A percentile compares a stretch with the other conserved stretches of the same genome.
phyloP scores from a whole-genome alignment of 2,888 invertebrate genomes.

The Leucophenga maculata region DNA sequence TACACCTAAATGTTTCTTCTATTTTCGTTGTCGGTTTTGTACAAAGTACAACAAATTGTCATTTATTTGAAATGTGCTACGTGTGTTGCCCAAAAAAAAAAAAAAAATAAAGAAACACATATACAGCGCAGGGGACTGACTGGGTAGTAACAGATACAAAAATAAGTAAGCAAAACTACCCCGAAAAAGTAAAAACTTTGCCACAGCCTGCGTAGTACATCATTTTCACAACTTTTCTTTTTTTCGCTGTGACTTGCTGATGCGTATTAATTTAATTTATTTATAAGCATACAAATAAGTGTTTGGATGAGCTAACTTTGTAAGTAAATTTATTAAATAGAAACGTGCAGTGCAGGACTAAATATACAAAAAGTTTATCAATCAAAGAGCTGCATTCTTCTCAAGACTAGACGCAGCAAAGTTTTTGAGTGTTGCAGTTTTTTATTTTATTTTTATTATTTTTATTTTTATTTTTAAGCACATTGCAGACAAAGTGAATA shows the following conservation, averaged over 20 bases:
- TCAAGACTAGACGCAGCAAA: too few species aligned
- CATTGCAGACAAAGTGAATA: too few species aligned
- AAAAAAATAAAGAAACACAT: not conserved
- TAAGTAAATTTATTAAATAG: slow-evolving; percentile 4
- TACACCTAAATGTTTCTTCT: too few species aligned
- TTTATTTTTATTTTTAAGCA: too few species aligned
- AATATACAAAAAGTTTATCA: too few species aligned
- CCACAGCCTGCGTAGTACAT: not conserved
- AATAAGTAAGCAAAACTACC: not conserved
- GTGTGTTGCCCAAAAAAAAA: not conserved
- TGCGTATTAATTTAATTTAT: slow-evolving; percentile 25
- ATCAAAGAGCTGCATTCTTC: too few species aligned
- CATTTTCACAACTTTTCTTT: not conserved
- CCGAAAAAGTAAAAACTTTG: not conserved
- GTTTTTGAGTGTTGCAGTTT: too few species aligned
- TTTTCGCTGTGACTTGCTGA: not conserved
- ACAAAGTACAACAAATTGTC: slow-evolving; percentile 21
- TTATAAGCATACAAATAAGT: slow-evolving; percentile 24
- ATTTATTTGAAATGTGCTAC: slow-evolving; percentile 22
- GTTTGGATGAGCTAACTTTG: slow-evolving; percentile 9
- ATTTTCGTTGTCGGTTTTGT: not conserved
- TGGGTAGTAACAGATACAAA: not conserved
- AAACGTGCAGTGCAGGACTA: not conserved
- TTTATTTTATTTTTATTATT: too few species aligned
- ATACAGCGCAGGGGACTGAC: not conserved